Evolutionary conservation across 2,113 vertebrate species (phyloP).

Genomic region (Atrichornis clamosus): DNA sequence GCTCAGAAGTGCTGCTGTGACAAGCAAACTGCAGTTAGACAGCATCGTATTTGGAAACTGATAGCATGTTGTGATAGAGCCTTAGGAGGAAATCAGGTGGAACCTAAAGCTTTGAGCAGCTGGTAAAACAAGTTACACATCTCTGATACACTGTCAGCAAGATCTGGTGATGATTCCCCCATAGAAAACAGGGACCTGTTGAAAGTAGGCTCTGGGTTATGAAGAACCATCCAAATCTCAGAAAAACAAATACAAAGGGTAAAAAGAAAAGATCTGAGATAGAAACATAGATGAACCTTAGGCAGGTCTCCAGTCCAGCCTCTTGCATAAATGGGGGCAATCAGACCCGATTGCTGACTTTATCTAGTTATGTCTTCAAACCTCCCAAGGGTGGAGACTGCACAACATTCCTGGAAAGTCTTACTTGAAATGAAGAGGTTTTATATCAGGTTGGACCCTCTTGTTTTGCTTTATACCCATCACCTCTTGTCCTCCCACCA

Average conservation of each 20-base stretch:
- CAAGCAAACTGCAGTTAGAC: background rate
- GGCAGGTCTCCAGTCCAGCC: background rate
- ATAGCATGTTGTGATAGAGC: background rate
- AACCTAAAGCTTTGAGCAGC: background rate
- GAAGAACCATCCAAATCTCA: background rate
- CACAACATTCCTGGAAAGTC: background rate
- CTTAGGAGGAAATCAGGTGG: background rate
- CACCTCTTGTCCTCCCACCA: background rate
- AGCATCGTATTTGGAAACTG: background rate
- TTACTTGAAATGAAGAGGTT: background rate
- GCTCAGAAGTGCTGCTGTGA: background rate
- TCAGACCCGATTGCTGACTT: background rate
- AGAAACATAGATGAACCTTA: background rate
- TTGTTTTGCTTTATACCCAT: background rate
- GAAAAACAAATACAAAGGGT: background rate
- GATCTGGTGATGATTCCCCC: background rate
- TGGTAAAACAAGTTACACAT: background rate
- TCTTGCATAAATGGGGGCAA: background rate
- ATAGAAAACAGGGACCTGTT: background rate
- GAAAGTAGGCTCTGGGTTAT: background rate
- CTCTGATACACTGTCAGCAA: background rate
- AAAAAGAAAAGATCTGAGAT: background rate
- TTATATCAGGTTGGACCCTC: background rate
- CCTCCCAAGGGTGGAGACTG: background rate
- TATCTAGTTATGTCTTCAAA: background rate